These are phyloP conservation scores for Limenitis arthemis DNA, from an alignment of 2,888 invertebrate species.

Conservation along the genomic window DNA sequence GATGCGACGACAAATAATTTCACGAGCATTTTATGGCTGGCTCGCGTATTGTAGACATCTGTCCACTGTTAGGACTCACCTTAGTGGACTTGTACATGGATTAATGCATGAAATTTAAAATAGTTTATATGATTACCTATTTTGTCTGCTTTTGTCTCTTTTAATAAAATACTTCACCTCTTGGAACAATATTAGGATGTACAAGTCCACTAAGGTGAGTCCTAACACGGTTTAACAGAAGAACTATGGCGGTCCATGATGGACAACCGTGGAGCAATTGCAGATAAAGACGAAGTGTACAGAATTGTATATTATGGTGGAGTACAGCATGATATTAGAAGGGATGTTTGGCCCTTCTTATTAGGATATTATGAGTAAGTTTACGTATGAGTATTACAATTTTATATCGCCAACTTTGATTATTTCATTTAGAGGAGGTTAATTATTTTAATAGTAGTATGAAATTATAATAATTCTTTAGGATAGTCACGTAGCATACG, in stretches of 20 bases:
- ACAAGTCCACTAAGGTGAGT: too few species aligned
- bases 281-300: conserved; percentile 81
- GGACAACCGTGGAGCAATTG: conserved; percentile 72
- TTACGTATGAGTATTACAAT: background rate
- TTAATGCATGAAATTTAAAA: background rate
- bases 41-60: conserved; percentile 94
- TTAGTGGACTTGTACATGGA: conserved; percentile 86
- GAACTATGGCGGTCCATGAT: conserved; percentile 81
- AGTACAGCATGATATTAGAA: conserved; percentile 82
- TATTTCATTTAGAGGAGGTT: too few species aligned
- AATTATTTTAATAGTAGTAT: too few species aligned
- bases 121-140: background rate
- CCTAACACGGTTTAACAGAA: conserved; percentile 84
- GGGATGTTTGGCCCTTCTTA: conserved; percentile 91
- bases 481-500: too few species aligned
- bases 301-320: conserved; percentile 91
- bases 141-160: background rate
- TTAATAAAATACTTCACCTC: conserved; percentile 44
- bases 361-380: conserved; percentile 84
- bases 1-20: conserved; percentile 95
- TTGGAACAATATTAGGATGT: conserved; percentile 77
- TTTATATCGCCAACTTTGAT: background rate
- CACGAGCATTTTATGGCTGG: conserved; percentile 97
- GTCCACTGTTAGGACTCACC: conserved; percentile 92
- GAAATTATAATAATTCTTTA: too few species aligned